A percentile compares a stretch with the other conserved stretches of the same genome.
These are phyloP conservation scores for Cherax quadricarinatus DNA, from an alignment of 1,140 invertebrate species.

Conservation along the genomic window DNA sequence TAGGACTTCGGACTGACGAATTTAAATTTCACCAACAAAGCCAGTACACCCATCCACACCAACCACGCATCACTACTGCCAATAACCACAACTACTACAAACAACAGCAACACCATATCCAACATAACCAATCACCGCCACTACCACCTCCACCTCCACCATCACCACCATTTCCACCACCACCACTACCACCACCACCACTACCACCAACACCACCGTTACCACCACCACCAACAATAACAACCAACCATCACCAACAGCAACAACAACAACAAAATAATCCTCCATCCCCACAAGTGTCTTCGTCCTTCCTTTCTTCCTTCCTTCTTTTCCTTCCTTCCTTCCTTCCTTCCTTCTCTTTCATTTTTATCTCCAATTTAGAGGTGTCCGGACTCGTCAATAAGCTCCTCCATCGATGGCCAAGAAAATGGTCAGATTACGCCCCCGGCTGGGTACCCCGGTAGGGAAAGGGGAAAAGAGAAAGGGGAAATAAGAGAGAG, in stretches of 20 bases:
- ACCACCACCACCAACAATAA: not conserved
- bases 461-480: too few relatives aligned
- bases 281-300: too few relatives aligned
- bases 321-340: too few relatives aligned
- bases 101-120: not conserved
- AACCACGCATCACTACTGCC: not conserved
- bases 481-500: too few relatives aligned
- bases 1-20: too few relatives aligned
- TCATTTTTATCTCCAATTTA: not conserved
- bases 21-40: too few relatives aligned
- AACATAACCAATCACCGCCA: not conserved
- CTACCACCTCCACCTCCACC: not conserved
- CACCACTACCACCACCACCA: not conserved
- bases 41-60: too few relatives aligned
- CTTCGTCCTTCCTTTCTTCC: too few relatives aligned
- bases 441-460: too few relatives aligned
- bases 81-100: not conserved
- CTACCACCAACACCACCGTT: not conserved
- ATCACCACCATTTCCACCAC: not conserved
- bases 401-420: conserved; percentile 19
- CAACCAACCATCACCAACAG: not conserved
- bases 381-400: conserved; percentile 21
- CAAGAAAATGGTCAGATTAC: conserved; percentile 29
- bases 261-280: not conserved
- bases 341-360: too few relatives aligned